Conservation (phyloP, 2,797 vertebrate species). For the Amphiprion clarkii region DNA sequence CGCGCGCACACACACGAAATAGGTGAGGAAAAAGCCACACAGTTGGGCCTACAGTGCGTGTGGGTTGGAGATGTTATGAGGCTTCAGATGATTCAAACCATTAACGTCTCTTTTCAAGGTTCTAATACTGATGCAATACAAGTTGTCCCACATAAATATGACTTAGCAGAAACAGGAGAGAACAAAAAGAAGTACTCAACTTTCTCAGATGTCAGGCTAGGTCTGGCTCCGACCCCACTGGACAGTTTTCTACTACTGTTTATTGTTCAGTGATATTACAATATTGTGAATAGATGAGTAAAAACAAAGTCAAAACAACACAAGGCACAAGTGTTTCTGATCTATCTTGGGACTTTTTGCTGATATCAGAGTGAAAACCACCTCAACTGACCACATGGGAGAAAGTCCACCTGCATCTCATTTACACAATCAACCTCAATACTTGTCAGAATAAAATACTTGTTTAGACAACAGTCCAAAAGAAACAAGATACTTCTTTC, state of each 20-base stretch:
- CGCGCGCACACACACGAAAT: neutral
- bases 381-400: constrained; percentile 18
- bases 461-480: constrained; percentile 6
- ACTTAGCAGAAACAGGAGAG: neutral
- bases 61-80: neutral
- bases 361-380: constrained; percentile 34
- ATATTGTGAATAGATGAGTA: neutral
- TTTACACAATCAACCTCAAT: constrained; percentile 34
- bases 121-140: constrained; percentile 5
- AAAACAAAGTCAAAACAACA: neutral
- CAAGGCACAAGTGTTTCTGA: constrained; percentile 51
- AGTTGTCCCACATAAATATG: constrained; percentile 18
- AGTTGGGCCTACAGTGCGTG: neutral
- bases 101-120: neutral
- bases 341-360: constrained; percentile 27
- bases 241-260: constrained; percentile 36
- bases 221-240: constrained; percentile 17
- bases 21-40: constrained; percentile 22
- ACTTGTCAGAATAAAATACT: neutral
- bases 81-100: neutral
- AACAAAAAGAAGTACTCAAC: neutral
- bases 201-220: constrained; percentile 35
- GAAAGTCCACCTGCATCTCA: constrained; percentile 50
- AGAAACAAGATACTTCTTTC: neutral
- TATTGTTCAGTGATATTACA: constrained; percentile 24